A percentile compares a stretch with the other conserved stretches of the same genome.
Evolutionary conservation across 2,888 invertebrate genomes (phyloP).

Genomic region (Physocephala rufipes): DNA sequence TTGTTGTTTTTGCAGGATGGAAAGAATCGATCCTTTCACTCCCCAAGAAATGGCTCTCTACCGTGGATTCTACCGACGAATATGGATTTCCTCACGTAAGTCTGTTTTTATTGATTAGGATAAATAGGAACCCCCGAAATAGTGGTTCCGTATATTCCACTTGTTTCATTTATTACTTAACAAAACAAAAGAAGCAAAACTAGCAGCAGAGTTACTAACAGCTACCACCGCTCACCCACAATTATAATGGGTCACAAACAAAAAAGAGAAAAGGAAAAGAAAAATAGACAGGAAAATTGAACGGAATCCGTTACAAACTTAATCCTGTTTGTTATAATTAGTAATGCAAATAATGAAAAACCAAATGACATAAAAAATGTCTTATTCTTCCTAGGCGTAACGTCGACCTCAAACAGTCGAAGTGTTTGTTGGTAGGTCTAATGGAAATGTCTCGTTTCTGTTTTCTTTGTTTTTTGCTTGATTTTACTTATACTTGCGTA

Average conservation of each 20-base stretch:
- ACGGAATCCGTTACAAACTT: conserved; percentile 46
- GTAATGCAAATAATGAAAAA: conserved; percentile 61
- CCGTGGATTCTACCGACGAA: conserved; percentile 65
- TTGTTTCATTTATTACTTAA: neutral
- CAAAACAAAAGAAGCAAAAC: neutral
- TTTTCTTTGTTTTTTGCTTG: conserved; percentile 22
- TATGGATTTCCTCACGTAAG: conserved; percentile 66
- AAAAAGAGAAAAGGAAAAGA: too few species aligned
- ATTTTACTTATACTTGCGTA: conserved; percentile 40
- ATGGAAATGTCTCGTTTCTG: conserved; percentile 7
- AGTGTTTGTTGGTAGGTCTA: too few species aligned
- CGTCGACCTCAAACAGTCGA: neutral
- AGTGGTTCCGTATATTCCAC: neutral
- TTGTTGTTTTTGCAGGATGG: conserved; percentile 72
- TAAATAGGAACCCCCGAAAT: neutral
- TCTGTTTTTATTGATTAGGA: conserved; percentile 38
- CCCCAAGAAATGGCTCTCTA: conserved; percentile 76
- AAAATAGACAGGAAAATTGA: conserved; percentile 29
- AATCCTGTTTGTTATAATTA: conserved; percentile 64
- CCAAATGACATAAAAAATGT: conserved; percentile 7
- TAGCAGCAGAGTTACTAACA: neutral
- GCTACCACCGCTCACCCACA: neutral
- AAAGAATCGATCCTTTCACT: conserved; percentile 76
- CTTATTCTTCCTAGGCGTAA: conserved; percentile 14
- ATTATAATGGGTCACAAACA: neutral